A percentile compares a stretch with the other conserved stretches of the same genome.
Conservation (phyloP, 2,888 invertebrate species). For the Subacronicta megacephala region DNA sequence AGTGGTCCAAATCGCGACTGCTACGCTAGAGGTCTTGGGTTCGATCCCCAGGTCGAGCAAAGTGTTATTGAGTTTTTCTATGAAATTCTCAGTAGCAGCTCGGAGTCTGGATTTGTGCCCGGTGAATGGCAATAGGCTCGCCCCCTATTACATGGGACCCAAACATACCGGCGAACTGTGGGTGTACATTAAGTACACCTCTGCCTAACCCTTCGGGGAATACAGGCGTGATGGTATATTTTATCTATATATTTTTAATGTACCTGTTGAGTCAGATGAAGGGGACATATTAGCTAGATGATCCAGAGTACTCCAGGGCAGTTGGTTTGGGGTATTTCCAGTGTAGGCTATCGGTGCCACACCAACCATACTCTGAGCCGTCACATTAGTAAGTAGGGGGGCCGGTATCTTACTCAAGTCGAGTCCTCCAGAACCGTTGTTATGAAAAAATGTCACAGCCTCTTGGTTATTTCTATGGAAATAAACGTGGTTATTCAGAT, state of each 20-base stretch:
- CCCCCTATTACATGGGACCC: too few relatives aligned
- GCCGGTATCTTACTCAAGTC: slow-evolving; percentile 71
- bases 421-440: slow-evolving; percentile 71
- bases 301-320: slow-evolving; percentile 61
- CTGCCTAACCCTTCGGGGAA: too few relatives aligned
- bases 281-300: slow-evolving; percentile 40
- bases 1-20: too few relatives aligned
- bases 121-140: too few relatives aligned
- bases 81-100: too few relatives aligned
- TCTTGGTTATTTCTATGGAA: slow-evolving; percentile 77
- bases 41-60: too few relatives aligned
- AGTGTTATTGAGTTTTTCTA: too few relatives aligned
- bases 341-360: slow-evolving; percentile 65
- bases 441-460: slow-evolving; percentile 75
- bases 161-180: too few relatives aligned
- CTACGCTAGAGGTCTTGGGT: too few relatives aligned
- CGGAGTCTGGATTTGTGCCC: too few relatives aligned
- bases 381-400: slow-evolving; percentile 79
- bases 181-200: too few relatives aligned
- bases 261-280: slow-evolving; percentile 23
- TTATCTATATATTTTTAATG: background rate
- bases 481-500: background rate
- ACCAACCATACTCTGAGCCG: slow-evolving; percentile 76
- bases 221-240: too few relatives aligned
- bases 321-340: slow-evolving; percentile 14